These are phyloP conservation scores for Serinus canaria DNA, from an alignment of 2,113 vertebrate genomes.

Conservation along the genomic window DNA sequence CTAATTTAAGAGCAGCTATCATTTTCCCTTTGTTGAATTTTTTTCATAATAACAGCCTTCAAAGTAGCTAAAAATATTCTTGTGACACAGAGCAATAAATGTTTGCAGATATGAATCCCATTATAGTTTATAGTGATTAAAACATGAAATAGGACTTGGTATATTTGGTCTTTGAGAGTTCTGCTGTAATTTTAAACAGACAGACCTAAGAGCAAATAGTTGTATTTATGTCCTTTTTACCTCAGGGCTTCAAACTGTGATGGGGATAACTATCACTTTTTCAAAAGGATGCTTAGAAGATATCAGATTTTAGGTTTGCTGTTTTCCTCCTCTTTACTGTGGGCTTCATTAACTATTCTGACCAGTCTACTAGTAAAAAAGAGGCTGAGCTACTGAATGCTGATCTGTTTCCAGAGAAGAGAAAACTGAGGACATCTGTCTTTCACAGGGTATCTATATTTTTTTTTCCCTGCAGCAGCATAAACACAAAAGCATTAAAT, in stretches of 20 bases:
- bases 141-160: not conserved
- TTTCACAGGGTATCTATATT: not conserved
- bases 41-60: conserved; percentile 31
- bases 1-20: conserved; percentile 13
- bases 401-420: not conserved
- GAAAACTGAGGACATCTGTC: not conserved
- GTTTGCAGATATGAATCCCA: not conserved
- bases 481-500: not conserved
- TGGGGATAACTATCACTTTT: not conserved
- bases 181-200: not conserved
- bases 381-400: not conserved
- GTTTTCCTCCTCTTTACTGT: not conserved
- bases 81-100: not conserved
- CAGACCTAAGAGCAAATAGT: not conserved
- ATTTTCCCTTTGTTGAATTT: not conserved
- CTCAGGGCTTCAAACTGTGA: not conserved
- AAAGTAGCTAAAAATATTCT: conserved; percentile 4
- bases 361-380: not conserved
- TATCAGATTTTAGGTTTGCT: not conserved
- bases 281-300: not conserved
- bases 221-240: not conserved
- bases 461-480: not conserved
- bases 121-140: conserved; percentile 21
- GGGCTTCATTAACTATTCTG: not conserved
- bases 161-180: not conserved